These are phyloP conservation scores for Malthinus flaveolus DNA, from an alignment of 2,888 invertebrate genomes.

Conservation along the genomic window DNA sequence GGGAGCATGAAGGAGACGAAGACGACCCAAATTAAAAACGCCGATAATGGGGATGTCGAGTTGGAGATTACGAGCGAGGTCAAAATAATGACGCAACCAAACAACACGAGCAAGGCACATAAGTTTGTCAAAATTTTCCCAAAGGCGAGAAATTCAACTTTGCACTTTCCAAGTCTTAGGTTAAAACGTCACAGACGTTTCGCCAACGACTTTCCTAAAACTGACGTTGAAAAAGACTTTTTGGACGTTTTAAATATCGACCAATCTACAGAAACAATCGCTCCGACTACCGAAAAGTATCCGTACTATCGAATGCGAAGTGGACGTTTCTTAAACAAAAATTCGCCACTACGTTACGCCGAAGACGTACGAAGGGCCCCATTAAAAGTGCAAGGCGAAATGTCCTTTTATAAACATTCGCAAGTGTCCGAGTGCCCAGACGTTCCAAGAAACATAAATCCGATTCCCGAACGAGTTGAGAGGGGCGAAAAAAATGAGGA, in stretches of 20 bases:
- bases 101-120: slow-evolving; percentile 27
- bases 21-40: slow-evolving; percentile 27
- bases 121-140: slow-evolving; percentile 45
- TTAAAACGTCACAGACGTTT: slow-evolving; percentile 30
- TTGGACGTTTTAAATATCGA: slow-evolving; percentile 36
- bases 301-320: slow-evolving; percentile 62
- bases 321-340: slow-evolving; percentile 53
- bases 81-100: slow-evolving; percentile 37
- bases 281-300: slow-evolving; percentile 58
- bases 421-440: slow-evolving; percentile 61
- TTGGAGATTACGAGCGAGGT: slow-evolving; percentile 47
- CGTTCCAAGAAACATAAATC: slow-evolving; percentile 59
- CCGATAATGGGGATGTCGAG: slow-evolving; percentile 31
- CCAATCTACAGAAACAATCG: slow-evolving; percentile 15
- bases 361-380: slow-evolving; percentile 67
- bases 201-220: slow-evolving; percentile 38
- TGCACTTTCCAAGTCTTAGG: not conserved
- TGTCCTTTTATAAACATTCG: slow-evolving; percentile 71
- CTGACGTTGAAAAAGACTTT: slow-evolving; percentile 42
- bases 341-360: slow-evolving; percentile 70
- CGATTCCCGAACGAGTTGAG: slow-evolving; percentile 57
- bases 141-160: slow-evolving; percentile 32
- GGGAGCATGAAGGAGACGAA: slow-evolving; percentile 20
- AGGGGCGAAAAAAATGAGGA: slow-evolving; percentile 46
- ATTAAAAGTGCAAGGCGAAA: slow-evolving; percentile 64